Evolutionary conservation across 2,797 vertebrate genomes (phyloP).

Genomic region (Zalophus californianus): DNA sequence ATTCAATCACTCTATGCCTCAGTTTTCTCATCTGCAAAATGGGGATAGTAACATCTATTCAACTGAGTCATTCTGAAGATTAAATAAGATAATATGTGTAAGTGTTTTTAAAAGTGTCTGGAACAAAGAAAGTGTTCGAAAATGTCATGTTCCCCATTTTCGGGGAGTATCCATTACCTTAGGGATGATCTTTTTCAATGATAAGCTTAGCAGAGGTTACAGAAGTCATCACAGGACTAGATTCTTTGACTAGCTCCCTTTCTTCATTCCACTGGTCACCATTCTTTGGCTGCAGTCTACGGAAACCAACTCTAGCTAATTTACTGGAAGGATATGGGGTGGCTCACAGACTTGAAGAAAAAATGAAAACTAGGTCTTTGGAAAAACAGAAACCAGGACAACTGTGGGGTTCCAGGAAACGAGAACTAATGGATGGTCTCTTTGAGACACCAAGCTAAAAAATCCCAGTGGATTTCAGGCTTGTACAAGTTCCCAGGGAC

Average conservation of each 20-base stretch:
- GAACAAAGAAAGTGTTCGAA: background rate
- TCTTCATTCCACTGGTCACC: background rate
- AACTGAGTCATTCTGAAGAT: background rate
- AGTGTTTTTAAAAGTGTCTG: background rate
- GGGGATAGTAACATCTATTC: background rate
- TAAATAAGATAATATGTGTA: background rate
- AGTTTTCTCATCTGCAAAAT: slow-evolving; percentile 30
- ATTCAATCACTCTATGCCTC: background rate
- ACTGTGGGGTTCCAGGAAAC: background rate
- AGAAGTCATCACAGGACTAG: background rate
- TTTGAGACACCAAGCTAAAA: background rate
- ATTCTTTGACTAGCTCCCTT: background rate
- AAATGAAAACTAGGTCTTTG: background rate
- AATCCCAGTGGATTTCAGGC: background rate
- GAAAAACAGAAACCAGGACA: background rate
- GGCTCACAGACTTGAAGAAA: background rate
- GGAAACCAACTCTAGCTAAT: background rate
- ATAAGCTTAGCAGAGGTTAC: background rate
- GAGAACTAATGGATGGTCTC: background rate
- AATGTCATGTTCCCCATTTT: background rate
- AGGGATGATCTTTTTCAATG: background rate
- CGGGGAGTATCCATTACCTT: background rate
- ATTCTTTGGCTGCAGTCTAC: background rate
- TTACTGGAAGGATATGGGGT: background rate
- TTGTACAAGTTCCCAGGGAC: background rate